These are phyloP conservation scores for Agapornis canus DNA, from an alignment of 2,797 vertebrate species.

Conservation along the genomic window DNA sequence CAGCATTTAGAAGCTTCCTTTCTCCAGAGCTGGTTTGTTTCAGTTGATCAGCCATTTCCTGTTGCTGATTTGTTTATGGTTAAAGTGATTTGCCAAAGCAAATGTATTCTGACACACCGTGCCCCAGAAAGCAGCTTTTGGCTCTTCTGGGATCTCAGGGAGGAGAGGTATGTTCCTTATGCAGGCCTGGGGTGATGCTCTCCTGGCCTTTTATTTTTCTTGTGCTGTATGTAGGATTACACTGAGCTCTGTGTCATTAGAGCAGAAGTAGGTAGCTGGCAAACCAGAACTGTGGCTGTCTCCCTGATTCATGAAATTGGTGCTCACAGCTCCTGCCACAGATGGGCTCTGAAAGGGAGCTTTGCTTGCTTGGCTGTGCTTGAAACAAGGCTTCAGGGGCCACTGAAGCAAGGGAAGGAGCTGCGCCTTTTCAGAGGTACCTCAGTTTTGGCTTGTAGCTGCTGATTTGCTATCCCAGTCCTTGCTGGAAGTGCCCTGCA, in stretches of 20 bases:
- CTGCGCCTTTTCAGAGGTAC: background rate
- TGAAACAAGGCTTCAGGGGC: background rate
- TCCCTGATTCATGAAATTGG: background rate
- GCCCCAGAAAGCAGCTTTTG: constrained; percentile 14
- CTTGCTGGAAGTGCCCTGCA: background rate
- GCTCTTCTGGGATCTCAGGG: constrained; percentile 10
- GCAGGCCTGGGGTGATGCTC: background rate
- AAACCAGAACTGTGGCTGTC: background rate
- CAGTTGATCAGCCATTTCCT: constrained; percentile 44
- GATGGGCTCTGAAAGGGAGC: constrained; percentile 17
- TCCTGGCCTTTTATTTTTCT: background rate
- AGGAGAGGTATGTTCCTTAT: background rate
- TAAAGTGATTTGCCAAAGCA: constrained; percentile 38
- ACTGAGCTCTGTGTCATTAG: background rate
- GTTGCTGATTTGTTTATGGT: constrained; percentile 53
- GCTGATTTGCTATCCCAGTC: background rate
- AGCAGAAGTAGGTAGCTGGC: constrained; percentile 20
- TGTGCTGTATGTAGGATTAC: background rate
- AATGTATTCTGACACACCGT: background rate
- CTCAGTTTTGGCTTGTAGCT: background rate
- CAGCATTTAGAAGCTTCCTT: background rate
- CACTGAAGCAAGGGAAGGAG: background rate
- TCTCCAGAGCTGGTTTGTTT: constrained; percentile 25
- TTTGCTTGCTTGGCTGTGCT: constrained; percentile 23
- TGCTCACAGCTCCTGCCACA: constrained; percentile 22